Base-by-base conservation (phyloP, 2,888 invertebrate genomes). In the Thereva nobilitata region DNA sequence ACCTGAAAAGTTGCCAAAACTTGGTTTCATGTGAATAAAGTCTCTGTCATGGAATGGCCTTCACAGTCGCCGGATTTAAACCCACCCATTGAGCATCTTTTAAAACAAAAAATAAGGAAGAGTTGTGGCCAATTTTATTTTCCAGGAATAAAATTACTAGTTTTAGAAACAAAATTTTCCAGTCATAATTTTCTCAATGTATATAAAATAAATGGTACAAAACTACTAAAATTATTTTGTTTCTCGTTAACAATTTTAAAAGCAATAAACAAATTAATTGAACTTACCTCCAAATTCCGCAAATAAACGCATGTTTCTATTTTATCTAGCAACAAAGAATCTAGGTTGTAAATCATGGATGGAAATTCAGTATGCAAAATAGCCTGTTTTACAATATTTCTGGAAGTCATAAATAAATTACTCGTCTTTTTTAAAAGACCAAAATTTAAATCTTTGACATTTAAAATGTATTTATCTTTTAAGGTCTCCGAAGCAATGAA, bases 301-400 rank as follows among this genome's bases (percentile, higher is more conserved):
- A 95, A 82, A 76, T 89, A 87, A 23, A 86, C 84, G 73, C 88
- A 87, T 0, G 86, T 87, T 72, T 88, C 87, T 67, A 90, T 86
- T 61, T 90, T 85, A 35, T 85, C 83, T 0, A 84, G 85, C 2
- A 91, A 84, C 65, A 90, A 85, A 59, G 84, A 83, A 71, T 92
- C 89, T 56, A 93, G 76, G 0, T 82, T 83, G 65, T 86, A 84
- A 7, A 90, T 84, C 23, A 89, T 77, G 4, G 82, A 78, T 0
- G 88, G 86, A 74, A 89, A 91, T 0, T 83, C 78, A 4, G 83
- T 79, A 73, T 83, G 77, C 0, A 79, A 74, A 34, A 92, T 84
- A 0, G 86, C 85, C 69, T 89, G 84, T 72, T 86, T 86, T 68
- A 89, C 90, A 0, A 91, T 77, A 10, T 83, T 83, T 68, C 86